These are phyloP conservation scores for Microcebus jonahi DNA, from an alignment of 2,113 vertebrate genomes.

Conservation along the genomic window DNA sequence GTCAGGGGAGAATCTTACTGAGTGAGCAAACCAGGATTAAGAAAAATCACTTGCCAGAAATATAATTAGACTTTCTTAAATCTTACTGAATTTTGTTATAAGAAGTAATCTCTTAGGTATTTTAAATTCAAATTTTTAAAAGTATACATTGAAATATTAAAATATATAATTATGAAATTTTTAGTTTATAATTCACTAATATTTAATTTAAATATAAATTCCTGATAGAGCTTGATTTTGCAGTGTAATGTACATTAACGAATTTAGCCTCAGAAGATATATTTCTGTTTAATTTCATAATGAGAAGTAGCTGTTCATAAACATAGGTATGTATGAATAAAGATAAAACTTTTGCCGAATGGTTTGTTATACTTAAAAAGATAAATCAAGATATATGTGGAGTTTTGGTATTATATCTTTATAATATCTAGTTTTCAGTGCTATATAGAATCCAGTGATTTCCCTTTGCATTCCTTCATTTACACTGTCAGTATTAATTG, in stretches of 20 bases:
- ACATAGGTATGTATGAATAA: background rate
- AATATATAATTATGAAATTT: background rate
- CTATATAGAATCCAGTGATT: background rate
- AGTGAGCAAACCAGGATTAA: background rate
- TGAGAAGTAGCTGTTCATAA: background rate
- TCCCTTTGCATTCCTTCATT: background rate
- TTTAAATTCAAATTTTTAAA: constrained; percentile 3
- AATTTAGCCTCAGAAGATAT: background rate
- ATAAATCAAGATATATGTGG: background rate
- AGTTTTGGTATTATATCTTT: background rate
- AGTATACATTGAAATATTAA: background rate
- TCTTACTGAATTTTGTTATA: constrained; percentile 35
- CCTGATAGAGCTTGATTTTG: background rate
- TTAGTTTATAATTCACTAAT: background rate
- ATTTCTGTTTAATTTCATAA: constrained; percentile 21
- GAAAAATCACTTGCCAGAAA: constrained; percentile 13
- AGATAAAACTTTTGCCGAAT: background rate
- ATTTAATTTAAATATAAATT: constrained; percentile 6
- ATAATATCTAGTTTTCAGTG: background rate
- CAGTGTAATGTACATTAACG: background rate
- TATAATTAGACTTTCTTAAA: background rate
- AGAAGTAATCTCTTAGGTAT: background rate
- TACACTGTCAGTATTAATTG: background rate
- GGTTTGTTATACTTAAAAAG: background rate
- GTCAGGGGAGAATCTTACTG: background rate